phyloP scores from a whole-genome alignment of 2,797 vertebrate genomes.

The Lateolabrax maculatus region DNA sequence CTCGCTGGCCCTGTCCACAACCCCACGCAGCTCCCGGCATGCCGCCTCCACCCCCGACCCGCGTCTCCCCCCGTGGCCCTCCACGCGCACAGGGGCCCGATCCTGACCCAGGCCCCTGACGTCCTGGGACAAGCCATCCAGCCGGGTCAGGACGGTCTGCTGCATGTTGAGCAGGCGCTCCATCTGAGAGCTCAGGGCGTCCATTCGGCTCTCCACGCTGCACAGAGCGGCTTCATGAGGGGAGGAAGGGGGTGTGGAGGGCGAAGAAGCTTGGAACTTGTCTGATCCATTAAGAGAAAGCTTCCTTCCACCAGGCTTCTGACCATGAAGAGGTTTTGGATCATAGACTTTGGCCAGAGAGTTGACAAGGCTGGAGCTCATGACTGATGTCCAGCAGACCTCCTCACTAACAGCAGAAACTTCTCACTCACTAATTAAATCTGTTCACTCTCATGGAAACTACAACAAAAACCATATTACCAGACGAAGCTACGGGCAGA shows the following conservation, averaged over 20 bases:
- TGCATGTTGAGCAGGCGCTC: conserved; percentile 86
- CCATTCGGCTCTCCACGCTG: conserved; percentile 83
- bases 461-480: conserved; percentile 29
- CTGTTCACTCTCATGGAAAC: conserved; percentile 34
- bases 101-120: conserved; percentile 83
- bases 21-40: conserved; percentile 82
- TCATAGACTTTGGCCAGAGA: conserved; percentile 90
- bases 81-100: conserved; percentile 71
- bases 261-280: conserved; percentile 61
- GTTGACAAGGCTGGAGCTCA: conserved; percentile 87
- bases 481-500: conserved; percentile 26
- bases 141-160: conserved; percentile 84
- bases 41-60: conserved; percentile 70
- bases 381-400: conserved; percentile 45
- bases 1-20: conserved; percentile 78
- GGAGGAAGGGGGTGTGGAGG: conserved; percentile 31
- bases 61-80: conserved; percentile 36
- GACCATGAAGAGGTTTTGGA: conserved; percentile 85
- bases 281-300: conserved; percentile 69
- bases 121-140: conserved; percentile 86
- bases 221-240: conserved; percentile 52
- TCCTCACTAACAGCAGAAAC: conserved; percentile 3
- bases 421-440: conserved; percentile 3
- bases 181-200: conserved; percentile 87
- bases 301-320: conserved; percentile 77